Evolutionary conservation across 2,797 vertebrate genomes (phyloP).

Genomic region (Numenius phaeopus): DNA sequence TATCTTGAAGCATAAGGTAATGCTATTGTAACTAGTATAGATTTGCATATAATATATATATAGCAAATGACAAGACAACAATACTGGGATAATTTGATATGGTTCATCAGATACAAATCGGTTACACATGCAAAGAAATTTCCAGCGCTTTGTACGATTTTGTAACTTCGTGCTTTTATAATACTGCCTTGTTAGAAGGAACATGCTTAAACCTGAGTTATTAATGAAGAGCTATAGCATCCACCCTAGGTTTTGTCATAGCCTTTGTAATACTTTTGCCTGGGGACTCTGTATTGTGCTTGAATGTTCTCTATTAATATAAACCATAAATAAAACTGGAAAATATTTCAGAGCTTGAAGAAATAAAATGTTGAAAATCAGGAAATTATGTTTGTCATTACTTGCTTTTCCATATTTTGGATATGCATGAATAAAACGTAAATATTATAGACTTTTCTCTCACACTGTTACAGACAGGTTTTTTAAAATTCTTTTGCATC

Average conservation of each 20-base stretch:
- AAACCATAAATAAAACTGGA: conserved; percentile 33
- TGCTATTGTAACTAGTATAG: not conserved
- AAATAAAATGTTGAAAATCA: conserved; percentile 34
- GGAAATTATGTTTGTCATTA: not conserved
- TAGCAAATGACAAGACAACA: not conserved
- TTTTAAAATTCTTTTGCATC: not conserved
- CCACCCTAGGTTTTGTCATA: not conserved
- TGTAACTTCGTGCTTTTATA: conserved; percentile 46
- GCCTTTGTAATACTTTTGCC: not conserved
- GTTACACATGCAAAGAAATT: not conserved
- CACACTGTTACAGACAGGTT: not conserved
- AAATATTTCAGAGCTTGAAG: conserved; percentile 35
- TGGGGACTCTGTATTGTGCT: conserved; percentile 28
- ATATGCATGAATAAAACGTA: not conserved
- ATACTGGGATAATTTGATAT: not conserved
- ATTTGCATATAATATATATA: not conserved
- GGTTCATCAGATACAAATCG: not conserved
- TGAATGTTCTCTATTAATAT: not conserved
- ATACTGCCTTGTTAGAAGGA: not conserved
- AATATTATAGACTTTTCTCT: not conserved
- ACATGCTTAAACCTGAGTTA: conserved; percentile 17
- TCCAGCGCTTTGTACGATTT: not conserved
- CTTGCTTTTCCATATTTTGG: not conserved
- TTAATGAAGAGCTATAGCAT: conserved; percentile 17
- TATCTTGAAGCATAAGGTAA: not conserved